Evolutionary conservation across 2,797 vertebrate genomes (phyloP).

Genomic region (Siniperca undulata): DNA sequence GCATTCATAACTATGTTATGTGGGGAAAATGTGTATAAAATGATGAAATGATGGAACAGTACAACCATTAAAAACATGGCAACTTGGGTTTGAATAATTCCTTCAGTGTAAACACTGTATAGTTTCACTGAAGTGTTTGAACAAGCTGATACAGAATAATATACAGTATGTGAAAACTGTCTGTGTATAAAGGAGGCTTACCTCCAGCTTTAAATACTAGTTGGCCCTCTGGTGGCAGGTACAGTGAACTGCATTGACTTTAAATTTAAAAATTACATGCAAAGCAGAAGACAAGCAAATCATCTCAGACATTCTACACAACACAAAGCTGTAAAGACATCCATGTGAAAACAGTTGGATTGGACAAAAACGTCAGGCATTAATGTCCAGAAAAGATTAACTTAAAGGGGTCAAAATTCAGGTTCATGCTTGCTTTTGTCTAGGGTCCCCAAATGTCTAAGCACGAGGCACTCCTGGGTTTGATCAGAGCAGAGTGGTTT

Average conservation of each 20-base stretch:
- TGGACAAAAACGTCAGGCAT: not conserved
- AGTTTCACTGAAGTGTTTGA: not conserved
- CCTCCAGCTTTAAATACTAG: not conserved
- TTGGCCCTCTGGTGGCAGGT: slow-evolving; percentile 60
- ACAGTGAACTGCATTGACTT: not conserved
- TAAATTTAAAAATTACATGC: not conserved
- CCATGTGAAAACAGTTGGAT: not conserved
- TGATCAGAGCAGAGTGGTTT: not conserved
- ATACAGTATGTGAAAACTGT: not conserved
- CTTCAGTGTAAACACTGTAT: not conserved
- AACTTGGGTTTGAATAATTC: not conserved
- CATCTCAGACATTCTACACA: not conserved
- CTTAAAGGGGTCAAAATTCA: not conserved
- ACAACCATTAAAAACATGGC: not conserved
- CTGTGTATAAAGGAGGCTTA: not conserved
- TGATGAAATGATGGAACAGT: not conserved
- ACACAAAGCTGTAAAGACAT: not conserved
- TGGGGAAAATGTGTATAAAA: too few relatives aligned
- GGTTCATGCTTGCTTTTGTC: not conserved
- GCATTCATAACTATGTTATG: not conserved
- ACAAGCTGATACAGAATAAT: not conserved
- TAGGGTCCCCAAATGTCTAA: not conserved
- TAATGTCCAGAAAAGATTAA: not conserved
- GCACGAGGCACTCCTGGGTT: not conserved
- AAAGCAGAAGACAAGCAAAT: not conserved